Evolutionary conservation across 2,797 vertebrate species (phyloP).

Genomic region (Pangasius larnaudii): DNA sequence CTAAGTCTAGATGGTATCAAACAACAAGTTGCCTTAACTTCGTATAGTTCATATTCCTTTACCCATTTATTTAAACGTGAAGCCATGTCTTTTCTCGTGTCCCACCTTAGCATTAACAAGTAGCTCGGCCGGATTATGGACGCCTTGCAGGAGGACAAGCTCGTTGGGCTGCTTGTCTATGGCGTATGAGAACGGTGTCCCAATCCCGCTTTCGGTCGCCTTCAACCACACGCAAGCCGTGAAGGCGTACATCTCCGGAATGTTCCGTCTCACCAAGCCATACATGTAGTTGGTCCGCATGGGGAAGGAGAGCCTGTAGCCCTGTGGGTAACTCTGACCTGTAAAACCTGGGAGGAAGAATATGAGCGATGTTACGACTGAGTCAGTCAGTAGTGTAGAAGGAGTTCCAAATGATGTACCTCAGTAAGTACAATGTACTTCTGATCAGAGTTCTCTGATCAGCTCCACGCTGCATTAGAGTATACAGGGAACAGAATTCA

Average conservation of each 20-base stretch:
- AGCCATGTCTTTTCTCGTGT: not conserved
- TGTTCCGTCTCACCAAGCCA: constrained; percentile 84
- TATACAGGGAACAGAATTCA: not conserved
- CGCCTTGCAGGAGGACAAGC: constrained; percentile 91
- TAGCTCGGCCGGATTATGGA: constrained; percentile 91
- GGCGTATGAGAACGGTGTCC: constrained; percentile 96
- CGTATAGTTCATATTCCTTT: not conserved
- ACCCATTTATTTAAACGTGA: not conserved
- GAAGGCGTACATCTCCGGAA: constrained; percentile 94
- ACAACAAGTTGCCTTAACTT: not conserved
- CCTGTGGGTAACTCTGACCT: constrained; percentile 77
- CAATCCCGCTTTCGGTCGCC: constrained; percentile 83
- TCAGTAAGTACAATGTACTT: not conserved
- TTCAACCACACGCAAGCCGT: constrained; percentile 92
- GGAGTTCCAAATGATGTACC: not conserved
- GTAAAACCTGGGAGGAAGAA: constrained; percentile 62
- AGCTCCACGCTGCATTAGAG: not conserved
- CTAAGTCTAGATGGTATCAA: not conserved
- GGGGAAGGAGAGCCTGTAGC: constrained; percentile 90
- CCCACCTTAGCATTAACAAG: constrained; percentile 95
- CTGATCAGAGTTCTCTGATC: not conserved
- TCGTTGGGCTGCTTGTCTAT: constrained; percentile 91
- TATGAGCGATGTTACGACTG: not conserved
- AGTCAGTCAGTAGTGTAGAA: not conserved
- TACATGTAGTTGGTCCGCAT: constrained; percentile 98